Evolutionary conservation across 2,888 invertebrate species (phyloP), one percentile per base, ranked within the genome.

Genomic region (Cantharis lateralis): DNA sequence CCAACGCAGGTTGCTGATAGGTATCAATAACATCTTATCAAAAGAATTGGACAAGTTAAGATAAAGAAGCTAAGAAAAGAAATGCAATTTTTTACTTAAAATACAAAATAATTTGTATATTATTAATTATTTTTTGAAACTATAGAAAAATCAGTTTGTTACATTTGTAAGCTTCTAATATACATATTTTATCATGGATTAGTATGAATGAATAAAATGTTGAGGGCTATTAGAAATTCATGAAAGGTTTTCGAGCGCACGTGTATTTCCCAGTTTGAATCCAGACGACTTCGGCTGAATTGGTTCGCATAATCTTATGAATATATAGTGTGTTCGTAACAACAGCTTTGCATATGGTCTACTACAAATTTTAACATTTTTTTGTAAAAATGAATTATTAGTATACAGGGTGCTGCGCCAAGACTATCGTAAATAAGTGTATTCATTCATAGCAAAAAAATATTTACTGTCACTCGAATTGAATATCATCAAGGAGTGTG

Each of bases 221-320:
- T 66, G 64, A 66, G 64, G 18, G 24, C 64, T 66, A 66, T 24
- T 66, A 66, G 64, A 66, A 66, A 66, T 66, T 66, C 64, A 66
- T 66, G 24, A 66, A 66, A 66, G 64, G 64, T 66, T 20, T 66
- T 66, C 20, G 20, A 66, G 24, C 16, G 64, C 64, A 24, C 24
- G 64, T 66, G 64, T 66, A 66, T 66, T 66, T 66, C 20, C 24
- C 64, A 66, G 18, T 66, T 48, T 48, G 48, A 48, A 48, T 48
- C 48, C 48, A 48, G 48, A 48, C 48, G 64, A 24, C 64, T 66
- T 66, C 18, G 24, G 24, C 18, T 24, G 64, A 66, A 66, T 66
- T 66, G 64, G 24, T 66, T 66, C 64, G 64, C 64, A 66, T 66
- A 18, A 24, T 66, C 24, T 66, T 66, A 24, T 24, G 64, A 66